Evolutionary conservation across 2,888 invertebrate species (phyloP).

Genomic region (Blastobasis adustella): DNA sequence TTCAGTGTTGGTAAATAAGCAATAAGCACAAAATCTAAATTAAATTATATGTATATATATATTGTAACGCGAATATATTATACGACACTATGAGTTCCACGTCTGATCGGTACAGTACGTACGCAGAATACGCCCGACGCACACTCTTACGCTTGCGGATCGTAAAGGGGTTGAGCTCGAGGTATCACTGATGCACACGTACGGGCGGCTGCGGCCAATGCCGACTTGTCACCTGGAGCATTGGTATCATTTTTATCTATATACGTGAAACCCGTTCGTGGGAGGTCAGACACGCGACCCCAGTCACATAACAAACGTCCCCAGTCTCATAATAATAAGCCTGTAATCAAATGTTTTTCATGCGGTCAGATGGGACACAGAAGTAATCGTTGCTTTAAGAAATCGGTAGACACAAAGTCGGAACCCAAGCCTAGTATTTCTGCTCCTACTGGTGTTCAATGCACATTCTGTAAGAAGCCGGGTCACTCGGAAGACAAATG

Average conservation of each 20-base stretch:
- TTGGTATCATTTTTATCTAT: neutral
- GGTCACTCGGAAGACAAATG: conserved; percentile 7
- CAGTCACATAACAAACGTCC: too few species aligned
- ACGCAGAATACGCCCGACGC: conserved; percentile 10
- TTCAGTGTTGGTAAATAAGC: too few species aligned
- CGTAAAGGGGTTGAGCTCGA: conserved; percentile 10
- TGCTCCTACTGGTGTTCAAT: neutral
- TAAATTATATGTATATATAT: too few species aligned
- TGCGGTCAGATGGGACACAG: conserved; percentile 1
- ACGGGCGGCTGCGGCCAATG: conserved; percentile 11
- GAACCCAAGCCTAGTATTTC: neutral
- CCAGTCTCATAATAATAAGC: too few species aligned
- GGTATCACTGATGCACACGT: conserved; percentile 13
- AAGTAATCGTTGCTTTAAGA: neutral
- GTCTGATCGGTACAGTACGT: conserved; percentile 6
- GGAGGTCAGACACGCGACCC: too few species aligned
- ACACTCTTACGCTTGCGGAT: conserved; percentile 10
- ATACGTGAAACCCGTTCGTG: neutral
- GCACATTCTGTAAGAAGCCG: conserved; percentile 7
- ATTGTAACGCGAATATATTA: neutral
- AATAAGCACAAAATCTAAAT: too few species aligned
- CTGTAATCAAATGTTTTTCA: conserved; percentile 2
- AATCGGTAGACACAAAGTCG: neutral
- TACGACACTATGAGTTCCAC: neutral
- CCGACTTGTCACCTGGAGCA: neutral